A percentile compares a stretch with the other conserved stretches of the same genome.
phyloP scores from a whole-genome alignment of 2,113 vertebrate species.

The Plotosus lineatus region DNA sequence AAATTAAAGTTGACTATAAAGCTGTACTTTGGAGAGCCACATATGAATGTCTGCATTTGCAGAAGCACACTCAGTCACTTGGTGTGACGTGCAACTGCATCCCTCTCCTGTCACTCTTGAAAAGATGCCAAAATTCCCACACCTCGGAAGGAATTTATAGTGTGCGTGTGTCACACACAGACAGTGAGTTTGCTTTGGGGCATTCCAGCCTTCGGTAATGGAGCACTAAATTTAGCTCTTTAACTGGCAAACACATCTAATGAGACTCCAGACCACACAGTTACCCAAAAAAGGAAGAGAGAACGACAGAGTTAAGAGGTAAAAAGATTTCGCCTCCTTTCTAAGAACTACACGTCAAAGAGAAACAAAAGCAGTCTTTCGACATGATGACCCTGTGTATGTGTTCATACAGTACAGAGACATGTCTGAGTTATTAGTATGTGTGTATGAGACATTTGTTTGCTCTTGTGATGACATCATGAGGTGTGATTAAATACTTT shows the following conservation, averaged over 20 bases:
- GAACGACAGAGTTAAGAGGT: not conserved
- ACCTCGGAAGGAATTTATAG: not conserved
- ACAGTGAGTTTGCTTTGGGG: constrained; percentile 1
- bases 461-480: not conserved
- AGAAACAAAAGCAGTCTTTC: not conserved
- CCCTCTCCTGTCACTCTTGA: not conserved
- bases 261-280: constrained; percentile 22
- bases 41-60: no score
- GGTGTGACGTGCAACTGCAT: not conserved
- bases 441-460: not conserved
- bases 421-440: not conserved
- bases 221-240: constrained; percentile 45
- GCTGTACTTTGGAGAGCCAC: no score
- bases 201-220: constrained; percentile 25
- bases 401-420: not conserved
- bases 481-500: not conserved
- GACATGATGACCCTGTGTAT: not conserved
- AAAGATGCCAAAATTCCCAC: not conserved
- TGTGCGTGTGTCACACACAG: constrained; percentile 16
- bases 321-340: not conserved
- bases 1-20: no score
- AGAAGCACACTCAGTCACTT: no score
- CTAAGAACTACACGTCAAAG: not conserved
- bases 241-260: constrained; percentile 42
- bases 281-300: constrained; percentile 42